Evolutionary conservation across 2,888 invertebrate genomes (phyloP).

Genomic region (Pyrrhosoma nymphula): DNA sequence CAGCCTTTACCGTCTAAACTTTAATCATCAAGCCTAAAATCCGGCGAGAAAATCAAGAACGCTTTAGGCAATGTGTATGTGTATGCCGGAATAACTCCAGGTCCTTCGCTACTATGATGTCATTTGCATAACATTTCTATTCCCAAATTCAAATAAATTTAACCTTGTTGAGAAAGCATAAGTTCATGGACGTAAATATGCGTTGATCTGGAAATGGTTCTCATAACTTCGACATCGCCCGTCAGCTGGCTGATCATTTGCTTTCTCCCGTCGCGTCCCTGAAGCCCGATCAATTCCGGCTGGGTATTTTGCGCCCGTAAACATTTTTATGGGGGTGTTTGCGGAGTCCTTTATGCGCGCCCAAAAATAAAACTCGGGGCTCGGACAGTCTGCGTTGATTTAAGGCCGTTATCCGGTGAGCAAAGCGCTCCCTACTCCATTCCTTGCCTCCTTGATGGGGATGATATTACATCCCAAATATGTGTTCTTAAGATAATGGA

Average conservation of each 20-base stretch:
- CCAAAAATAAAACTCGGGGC: neutral
- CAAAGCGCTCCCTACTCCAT: neutral
- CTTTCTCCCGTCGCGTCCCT: neutral
- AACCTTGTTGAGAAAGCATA: too few species aligned
- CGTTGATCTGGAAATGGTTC: neutral
- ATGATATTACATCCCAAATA: neutral
- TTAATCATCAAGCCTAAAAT: too few species aligned
- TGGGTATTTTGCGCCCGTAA: neutral
- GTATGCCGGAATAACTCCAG: too few species aligned
- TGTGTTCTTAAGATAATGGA: neutral
- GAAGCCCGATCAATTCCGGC: neutral
- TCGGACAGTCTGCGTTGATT: neutral
- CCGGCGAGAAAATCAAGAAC: too few species aligned
- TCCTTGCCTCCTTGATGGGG: neutral
- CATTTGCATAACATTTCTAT: too few species aligned
- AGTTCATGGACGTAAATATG: neutral
- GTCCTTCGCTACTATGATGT: too few species aligned
- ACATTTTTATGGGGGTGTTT: neutral
- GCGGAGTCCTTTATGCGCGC: neutral
- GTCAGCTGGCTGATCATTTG: neutral
- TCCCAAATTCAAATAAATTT: too few species aligned
- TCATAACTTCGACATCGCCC: neutral
- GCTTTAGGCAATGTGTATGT: too few species aligned
- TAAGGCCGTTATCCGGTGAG: neutral
- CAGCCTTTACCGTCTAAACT: too few species aligned